Evolutionary conservation across 2,888 invertebrate species (phyloP).

Genomic region (Drosophila peninsularis): DNA sequence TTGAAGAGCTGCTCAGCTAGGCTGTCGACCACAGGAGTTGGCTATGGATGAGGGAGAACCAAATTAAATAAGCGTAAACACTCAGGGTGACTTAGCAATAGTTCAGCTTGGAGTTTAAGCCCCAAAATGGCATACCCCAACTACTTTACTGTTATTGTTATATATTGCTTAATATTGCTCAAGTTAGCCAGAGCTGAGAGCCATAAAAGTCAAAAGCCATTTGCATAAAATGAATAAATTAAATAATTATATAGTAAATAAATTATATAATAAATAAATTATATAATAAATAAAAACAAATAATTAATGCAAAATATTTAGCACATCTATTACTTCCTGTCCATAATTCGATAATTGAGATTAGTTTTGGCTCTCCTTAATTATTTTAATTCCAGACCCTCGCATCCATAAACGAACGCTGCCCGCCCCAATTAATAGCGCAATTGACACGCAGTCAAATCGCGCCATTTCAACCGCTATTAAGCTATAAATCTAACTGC

Average conservation of each 20-base stretch:
- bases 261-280: too few relatives aligned
- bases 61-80: neutral
- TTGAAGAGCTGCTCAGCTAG: constrained; percentile 50
- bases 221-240: neutral
- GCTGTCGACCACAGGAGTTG: constrained; percentile 36
- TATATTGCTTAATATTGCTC: too few relatives aligned
- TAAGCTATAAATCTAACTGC: constrained; percentile 13
- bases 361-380: neutral
- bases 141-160: too few relatives aligned
- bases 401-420: neutral
- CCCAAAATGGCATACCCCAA: too few relatives aligned
- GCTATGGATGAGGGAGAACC: neutral
- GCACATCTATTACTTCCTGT: too few relatives aligned
- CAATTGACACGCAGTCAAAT: constrained; percentile 15
- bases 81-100: too few relatives aligned
- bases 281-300: too few relatives aligned
- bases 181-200: too few relatives aligned
- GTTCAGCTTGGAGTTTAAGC: too few relatives aligned
- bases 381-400: neutral
- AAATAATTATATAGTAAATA: too few relatives aligned
- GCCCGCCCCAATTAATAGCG: constrained; percentile 7
- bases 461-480: constrained; percentile 21
- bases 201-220: neutral
- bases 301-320: too few relatives aligned
- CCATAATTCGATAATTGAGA: neutral